Evolutionary conservation across 2,888 invertebrate genomes (phyloP).

Genomic region (Ametastegia equiseti): DNA sequence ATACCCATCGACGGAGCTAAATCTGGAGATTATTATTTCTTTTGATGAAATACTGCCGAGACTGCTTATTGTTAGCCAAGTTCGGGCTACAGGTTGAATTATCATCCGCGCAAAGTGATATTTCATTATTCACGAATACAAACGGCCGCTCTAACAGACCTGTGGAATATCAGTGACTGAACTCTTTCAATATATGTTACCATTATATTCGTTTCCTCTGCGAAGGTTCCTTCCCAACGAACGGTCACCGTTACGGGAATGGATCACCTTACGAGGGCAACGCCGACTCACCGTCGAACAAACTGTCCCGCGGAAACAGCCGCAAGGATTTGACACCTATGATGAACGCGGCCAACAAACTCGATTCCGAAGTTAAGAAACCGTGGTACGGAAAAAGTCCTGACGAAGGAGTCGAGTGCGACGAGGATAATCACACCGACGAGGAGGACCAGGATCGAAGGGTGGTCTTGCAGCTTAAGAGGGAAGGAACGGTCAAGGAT

Average conservation of each 20-base stretch:
- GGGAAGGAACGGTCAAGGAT: conserved; percentile 93
- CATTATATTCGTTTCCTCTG: not conserved
- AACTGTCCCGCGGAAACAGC: conserved; percentile 72
- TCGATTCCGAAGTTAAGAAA: conserved; percentile 78
- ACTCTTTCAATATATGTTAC: not conserved
- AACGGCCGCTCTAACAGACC: not conserved
- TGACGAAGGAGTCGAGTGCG: conserved; percentile 80
- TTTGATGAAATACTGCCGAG: not conserved
- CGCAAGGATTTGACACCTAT: conserved; percentile 78
- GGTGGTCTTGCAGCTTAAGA: conserved; percentile 84
- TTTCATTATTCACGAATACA: not conserved
- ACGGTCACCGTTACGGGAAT: conserved; percentile 70
- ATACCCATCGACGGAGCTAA: conserved; percentile 5
- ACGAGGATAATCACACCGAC: conserved; percentile 76
- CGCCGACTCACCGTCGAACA: conserved; percentile 70
- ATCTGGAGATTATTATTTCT: not conserved
- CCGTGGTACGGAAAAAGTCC: conserved; percentile 78
- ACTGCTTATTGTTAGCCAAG: conserved; percentile 9
- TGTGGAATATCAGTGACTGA: not conserved
- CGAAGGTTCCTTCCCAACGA: conserved; percentile 65
- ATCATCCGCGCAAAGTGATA: conserved; percentile 6
- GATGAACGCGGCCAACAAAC: conserved; percentile 79
- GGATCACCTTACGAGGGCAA: conserved; percentile 69
- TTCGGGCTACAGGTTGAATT: not conserved
- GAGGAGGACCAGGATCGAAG: conserved; percentile 80